Conservation (phyloP, 2,113 vertebrate genomes). For the Tragelaphus buxtoni region DNA sequence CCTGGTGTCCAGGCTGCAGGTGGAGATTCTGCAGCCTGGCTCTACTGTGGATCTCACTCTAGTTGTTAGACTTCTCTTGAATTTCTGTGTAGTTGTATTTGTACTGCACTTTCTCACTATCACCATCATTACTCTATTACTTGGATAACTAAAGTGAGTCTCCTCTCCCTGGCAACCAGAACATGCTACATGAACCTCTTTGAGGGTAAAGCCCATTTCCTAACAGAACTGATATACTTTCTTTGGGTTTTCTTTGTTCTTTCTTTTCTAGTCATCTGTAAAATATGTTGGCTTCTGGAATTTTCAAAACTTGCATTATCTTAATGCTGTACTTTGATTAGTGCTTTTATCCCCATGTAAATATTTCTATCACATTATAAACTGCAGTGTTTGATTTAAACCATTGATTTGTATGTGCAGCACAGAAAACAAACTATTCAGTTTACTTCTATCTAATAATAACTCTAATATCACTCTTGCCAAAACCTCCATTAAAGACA, state of each 20-base stretch:
- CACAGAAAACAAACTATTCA: conserved; percentile 69
- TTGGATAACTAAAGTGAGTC: background rate
- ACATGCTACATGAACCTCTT: background rate
- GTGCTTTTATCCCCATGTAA: conserved; percentile 41
- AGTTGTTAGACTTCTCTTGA: background rate
- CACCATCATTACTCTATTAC: background rate
- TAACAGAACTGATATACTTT: background rate
- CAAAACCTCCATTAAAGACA: conserved; percentile 79
- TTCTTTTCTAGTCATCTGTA: conserved; percentile 21
- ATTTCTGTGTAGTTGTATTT: background rate
- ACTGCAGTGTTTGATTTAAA: conserved; percentile 43
- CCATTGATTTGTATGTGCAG: conserved; percentile 68
- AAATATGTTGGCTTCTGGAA: background rate
- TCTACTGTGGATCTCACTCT: background rate
- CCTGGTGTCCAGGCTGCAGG: background rate
- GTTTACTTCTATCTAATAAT: conserved; percentile 68
- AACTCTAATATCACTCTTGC: conserved; percentile 61
- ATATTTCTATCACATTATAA: conserved; percentile 65
- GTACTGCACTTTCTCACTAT: background rate
- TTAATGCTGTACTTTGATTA: conserved; percentile 33
- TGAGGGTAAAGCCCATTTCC: background rate
- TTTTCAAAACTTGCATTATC: conserved; percentile 30
- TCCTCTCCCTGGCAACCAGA: background rate
- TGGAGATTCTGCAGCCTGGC: background rate
- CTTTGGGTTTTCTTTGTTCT: background rate